Evolutionary conservation across 2,888 invertebrate genomes (phyloP).

Genomic region (Acanthosepion lycidas): DNA sequence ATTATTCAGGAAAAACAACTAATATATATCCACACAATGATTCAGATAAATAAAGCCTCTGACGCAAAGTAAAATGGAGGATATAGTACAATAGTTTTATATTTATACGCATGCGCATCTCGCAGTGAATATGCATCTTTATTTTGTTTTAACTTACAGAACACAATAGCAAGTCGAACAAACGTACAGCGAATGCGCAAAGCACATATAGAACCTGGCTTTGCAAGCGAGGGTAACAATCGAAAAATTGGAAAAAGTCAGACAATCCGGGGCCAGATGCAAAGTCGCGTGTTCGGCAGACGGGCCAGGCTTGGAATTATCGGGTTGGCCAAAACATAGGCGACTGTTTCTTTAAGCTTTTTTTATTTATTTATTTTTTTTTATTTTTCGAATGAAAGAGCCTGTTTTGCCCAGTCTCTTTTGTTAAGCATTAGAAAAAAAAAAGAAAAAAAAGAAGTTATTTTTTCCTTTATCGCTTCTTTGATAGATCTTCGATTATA

Average conservation of each 20-base stretch:
- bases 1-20: too few species aligned
- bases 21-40: too few species aligned
- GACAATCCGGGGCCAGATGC: neutral
- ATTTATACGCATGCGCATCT: neutral
- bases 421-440: neutral
- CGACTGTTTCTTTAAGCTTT: too few species aligned
- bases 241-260: neutral
- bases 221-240: neutral
- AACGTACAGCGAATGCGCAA: neutral
- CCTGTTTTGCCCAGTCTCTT: too few species aligned
- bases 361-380: too few species aligned
- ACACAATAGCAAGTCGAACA: neutral
- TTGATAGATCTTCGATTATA: constrained; percentile 11
- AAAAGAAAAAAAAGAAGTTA: neutral
- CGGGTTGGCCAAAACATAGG: too few species aligned
- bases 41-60: too few species aligned
- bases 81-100: too few species aligned
- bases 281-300: neutral
- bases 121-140: neutral
- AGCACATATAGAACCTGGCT: neutral
- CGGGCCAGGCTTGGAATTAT: neutral
- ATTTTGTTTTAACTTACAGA: neutral
- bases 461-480: neutral
- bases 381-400: too few species aligned
- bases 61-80: too few species aligned